Percentiles rank a stretch among this genome's conserved stretches.
phyloP scores from a whole-genome alignment of 2,113 vertebrate genomes.

The Strix uralensis region DNA sequence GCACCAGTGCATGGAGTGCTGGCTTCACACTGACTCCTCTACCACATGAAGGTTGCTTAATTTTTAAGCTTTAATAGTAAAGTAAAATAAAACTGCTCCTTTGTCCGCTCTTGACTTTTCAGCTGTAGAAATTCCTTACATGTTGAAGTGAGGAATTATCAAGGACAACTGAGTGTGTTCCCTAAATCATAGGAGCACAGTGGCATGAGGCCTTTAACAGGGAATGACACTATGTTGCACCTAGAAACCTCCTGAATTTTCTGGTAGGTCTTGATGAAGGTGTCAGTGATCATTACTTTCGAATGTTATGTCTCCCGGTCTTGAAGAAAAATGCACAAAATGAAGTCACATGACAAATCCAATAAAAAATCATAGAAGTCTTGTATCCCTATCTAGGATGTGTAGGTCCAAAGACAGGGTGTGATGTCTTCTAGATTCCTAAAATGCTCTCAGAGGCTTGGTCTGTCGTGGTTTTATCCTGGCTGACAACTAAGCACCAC shows the following conservation, averaged over 20 bases:
- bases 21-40: not conserved
- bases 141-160: not conserved
- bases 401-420: not conserved
- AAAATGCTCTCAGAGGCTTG: not conserved
- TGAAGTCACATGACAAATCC: not conserved
- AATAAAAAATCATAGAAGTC: not conserved
- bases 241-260: not conserved
- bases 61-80: not conserved
- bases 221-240: not conserved
- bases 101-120: not conserved
- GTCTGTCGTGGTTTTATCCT: not conserved
- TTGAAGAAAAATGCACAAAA: not conserved
- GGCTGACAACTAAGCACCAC: not conserved
- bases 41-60: not conserved
- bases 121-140: not conserved
- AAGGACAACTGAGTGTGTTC: not conserved
- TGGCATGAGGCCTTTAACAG: not conserved
- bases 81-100: not conserved
- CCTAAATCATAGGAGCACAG: not conserved
- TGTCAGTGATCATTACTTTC: not conserved
- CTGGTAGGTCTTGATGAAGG: not conserved
- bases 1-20: not conserved
- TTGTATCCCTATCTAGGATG: not conserved
- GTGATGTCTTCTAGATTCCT: not conserved
- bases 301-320: not conserved